A percentile compares a stretch with the other conserved stretches of the same genome.
Evolutionary conservation across 2,888 invertebrate genomes (phyloP).

Genomic region (Cantharis rustica): DNA sequence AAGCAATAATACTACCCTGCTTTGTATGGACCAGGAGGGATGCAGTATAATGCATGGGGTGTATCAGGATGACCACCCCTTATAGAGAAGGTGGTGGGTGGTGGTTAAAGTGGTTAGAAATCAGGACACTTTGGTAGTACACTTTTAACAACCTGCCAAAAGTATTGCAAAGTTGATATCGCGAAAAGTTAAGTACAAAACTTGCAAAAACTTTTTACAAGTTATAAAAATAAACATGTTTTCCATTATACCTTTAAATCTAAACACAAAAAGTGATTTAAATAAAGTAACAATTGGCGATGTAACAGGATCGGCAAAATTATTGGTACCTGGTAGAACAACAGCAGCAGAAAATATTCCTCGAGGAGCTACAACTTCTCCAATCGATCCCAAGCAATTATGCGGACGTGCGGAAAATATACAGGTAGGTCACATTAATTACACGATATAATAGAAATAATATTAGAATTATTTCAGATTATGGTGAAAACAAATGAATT

Average conservation of each 20-base stretch:
- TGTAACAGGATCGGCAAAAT: slow-evolving; percentile 45
- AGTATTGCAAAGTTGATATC: slow-evolving; percentile 1
- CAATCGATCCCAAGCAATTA: slow-evolving; percentile 46
- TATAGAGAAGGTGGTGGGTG: slow-evolving; percentile 45
- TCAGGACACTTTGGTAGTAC: slow-evolving; percentile 45
- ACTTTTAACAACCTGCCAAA: slow-evolving; percentile 42
- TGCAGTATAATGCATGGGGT: slow-evolving; percentile 38
- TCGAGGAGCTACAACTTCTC: slow-evolving; percentile 48
- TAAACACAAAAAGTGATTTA: slow-evolving; percentile 24
- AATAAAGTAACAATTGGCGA: slow-evolving; percentile 39
- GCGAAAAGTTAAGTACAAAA: not conserved
- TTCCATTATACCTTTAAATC: slow-evolving; percentile 39
- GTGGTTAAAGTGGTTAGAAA: slow-evolving; percentile 46
- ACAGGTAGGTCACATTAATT: slow-evolving; percentile 45
- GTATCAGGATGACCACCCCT: slow-evolving; percentile 45
- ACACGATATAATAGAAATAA: not conserved
- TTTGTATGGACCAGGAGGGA: slow-evolving; percentile 38
- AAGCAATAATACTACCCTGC: slow-evolving; percentile 25
- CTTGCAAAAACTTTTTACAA: not conserved
- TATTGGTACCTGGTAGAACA: slow-evolving; percentile 51
- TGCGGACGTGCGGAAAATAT: slow-evolving; percentile 49
- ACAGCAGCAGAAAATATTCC: slow-evolving; percentile 47
- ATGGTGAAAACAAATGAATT: slow-evolving; percentile 42
- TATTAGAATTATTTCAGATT: slow-evolving; percentile 39
- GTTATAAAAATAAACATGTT: slow-evolving; percentile 38